Evolutionary conservation across 2,113 vertebrate genomes (phyloP).

Genomic region (Rhadina sibilatrix): DNA sequence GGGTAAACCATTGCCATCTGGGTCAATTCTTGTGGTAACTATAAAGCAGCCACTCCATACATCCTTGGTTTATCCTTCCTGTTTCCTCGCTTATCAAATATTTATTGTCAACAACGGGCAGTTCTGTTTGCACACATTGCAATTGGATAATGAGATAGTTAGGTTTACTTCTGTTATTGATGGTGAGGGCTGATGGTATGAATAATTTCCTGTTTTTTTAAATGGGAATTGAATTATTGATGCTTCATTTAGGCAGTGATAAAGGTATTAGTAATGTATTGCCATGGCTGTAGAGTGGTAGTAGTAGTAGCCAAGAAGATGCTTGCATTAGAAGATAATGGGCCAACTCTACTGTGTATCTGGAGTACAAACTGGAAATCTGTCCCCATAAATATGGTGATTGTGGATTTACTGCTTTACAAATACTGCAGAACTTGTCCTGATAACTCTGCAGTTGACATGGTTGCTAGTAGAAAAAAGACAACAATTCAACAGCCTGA

Average conservation of each 20-base stretch:
- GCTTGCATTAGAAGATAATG: not conserved
- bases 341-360: not conserved
- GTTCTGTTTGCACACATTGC: constrained; percentile 78
- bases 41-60: constrained; percentile 17
- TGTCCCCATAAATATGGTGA: not conserved
- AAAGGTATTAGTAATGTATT: constrained; percentile 67
- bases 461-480: not conserved
- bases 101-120: constrained; percentile 80
- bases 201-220: constrained; percentile 80
- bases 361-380: not conserved
- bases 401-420: not conserved
- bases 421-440: not conserved
- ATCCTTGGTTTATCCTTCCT: constrained; percentile 78
- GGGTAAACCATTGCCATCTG: constrained; percentile 23
- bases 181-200: constrained; percentile 71
- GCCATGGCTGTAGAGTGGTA: not conserved
- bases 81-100: constrained; percentile 77
- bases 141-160: constrained; percentile 80
- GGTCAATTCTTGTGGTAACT: constrained; percentile 33
- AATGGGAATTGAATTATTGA: constrained; percentile 82
- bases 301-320: not conserved
- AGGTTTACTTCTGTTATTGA: constrained; percentile 75
- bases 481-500: not conserved
- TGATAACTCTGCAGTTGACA: not conserved
- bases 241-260: constrained; percentile 74